These are phyloP conservation scores for Lasiurus borealis DNA, from an alignment of 2,113 vertebrate species.

Conservation along the genomic window DNA sequence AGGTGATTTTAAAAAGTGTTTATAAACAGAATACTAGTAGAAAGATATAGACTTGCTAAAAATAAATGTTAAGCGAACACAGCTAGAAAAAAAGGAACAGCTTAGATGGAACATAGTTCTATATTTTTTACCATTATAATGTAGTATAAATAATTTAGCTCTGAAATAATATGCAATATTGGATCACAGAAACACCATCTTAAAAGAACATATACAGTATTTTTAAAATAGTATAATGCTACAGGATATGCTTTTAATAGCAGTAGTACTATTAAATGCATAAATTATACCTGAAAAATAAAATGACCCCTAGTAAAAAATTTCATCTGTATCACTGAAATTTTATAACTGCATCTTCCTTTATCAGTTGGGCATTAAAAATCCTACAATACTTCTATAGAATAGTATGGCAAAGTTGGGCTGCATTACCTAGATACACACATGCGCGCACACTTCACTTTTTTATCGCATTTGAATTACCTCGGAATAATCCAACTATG, in stretches of 20 bases:
- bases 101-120: neutral
- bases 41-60: slow-evolving; percentile 1
- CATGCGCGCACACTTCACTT: neutral
- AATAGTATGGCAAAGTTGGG: neutral
- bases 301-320: slow-evolving; percentile 35
- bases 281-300: slow-evolving; percentile 20
- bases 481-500: neutral
- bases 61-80: neutral
- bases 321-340: slow-evolving; percentile 41
- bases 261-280: slow-evolving; percentile 13
- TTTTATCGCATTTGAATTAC: slow-evolving; percentile 26
- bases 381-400: neutral
- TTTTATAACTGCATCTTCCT: neutral
- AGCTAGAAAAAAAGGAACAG: slow-evolving; percentile 1
- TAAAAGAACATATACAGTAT: slow-evolving; percentile 5
- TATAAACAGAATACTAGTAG: slow-evolving; percentile 27
- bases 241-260: slow-evolving; percentile 12
- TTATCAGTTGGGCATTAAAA: neutral
- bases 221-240: slow-evolving; percentile 21
- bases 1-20: neutral
- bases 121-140: slow-evolving; percentile 17
- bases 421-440: neutral
- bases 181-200: neutral
- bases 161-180: slow-evolving; percentile 1
- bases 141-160: neutral